Percentiles rank a stretch among this genome's conserved stretches.
These are phyloP conservation scores for Montipora sp. DNA, from an alignment of 64 coral and sea anemone species.

Conservation along the genomic window DNA sequence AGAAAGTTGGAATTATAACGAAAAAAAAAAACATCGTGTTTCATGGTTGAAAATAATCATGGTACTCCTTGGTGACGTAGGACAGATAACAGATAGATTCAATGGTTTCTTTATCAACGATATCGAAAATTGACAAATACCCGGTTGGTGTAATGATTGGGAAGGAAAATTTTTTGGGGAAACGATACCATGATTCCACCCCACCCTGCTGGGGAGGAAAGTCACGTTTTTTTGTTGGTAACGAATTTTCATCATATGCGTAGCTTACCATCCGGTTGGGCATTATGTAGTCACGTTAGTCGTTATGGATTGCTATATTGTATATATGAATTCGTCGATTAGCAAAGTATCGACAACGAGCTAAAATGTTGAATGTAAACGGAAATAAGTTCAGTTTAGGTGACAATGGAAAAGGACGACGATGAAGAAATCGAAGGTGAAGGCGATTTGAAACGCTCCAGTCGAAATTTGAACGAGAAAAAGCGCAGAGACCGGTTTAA, in stretches of 20 bases:
- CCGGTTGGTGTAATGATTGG: background rate
- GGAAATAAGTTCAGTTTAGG: background rate
- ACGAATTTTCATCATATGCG: background rate
- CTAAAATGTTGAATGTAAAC: slow-evolving; percentile 1
- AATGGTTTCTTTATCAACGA: background rate
- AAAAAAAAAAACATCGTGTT: background rate
- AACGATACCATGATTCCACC: background rate
- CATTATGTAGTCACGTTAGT: background rate
- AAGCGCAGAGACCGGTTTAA: slow-evolving; percentile 72
- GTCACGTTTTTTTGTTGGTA: background rate
- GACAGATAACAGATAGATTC: too few relatives aligned
- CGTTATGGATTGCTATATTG: background rate
- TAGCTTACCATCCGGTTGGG: background rate
- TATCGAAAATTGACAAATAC: background rate
- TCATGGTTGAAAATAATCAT: too few relatives aligned
- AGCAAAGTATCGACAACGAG: background rate
- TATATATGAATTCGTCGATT: background rate
- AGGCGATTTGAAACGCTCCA: slow-evolving; percentile 42
- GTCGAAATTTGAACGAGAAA: slow-evolving; percentile 70
- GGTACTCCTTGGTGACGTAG: too few relatives aligned
- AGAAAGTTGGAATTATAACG: background rate
- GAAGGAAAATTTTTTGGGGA: background rate
- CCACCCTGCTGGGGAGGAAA: background rate
- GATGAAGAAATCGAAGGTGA: background rate
- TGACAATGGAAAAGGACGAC: slow-evolving; percentile 19